Percentiles rank a stretch among this genome's conserved stretches.
Evolutionary conservation across 2,113 vertebrate species (phyloP).

Genomic region (Cromileptes altivelis): DNA sequence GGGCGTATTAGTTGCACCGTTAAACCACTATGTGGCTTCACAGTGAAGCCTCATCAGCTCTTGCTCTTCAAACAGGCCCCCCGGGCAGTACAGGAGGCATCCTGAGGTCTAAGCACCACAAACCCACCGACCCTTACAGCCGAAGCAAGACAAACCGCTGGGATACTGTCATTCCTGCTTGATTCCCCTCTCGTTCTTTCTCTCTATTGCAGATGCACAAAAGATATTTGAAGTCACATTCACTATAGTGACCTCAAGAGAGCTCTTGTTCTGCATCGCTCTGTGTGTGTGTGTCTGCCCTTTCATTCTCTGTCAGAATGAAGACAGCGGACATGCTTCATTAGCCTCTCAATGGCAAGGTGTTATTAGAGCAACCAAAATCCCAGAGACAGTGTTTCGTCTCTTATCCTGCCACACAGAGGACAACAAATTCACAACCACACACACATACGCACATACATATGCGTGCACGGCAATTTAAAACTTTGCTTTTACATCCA

Average conservation of each 20-base stretch:
- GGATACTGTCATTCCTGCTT: constrained; percentile 58
- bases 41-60: constrained; percentile 79
- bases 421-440: constrained; percentile 32
- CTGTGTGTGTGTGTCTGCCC: constrained; percentile 17
- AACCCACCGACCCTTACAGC: constrained; percentile 72
- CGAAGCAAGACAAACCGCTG: constrained; percentile 63
- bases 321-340: constrained; percentile 77
- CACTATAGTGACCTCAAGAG: constrained; percentile 61
- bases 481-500: constrained; percentile 70
- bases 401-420: constrained; percentile 39
- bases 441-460: constrained; percentile 5
- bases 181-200: constrained; percentile 46
- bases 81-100: constrained; percentile 69
- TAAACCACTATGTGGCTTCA: constrained; percentile 75
- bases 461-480: constrained; percentile 46
- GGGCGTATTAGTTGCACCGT: constrained; percentile 79
- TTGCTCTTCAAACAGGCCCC: constrained; percentile 76
- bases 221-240: constrained; percentile 60
- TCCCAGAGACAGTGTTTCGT: constrained; percentile 52
- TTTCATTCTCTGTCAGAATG: constrained; percentile 68
- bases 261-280: constrained; percentile 58
- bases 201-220: constrained; percentile 57
- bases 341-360: constrained; percentile 79
- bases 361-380: constrained; percentile 77
- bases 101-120: constrained; percentile 77